Conservation (phyloP, 2,113 vertebrate genomes). For the Corythornis cristatus region DNA sequence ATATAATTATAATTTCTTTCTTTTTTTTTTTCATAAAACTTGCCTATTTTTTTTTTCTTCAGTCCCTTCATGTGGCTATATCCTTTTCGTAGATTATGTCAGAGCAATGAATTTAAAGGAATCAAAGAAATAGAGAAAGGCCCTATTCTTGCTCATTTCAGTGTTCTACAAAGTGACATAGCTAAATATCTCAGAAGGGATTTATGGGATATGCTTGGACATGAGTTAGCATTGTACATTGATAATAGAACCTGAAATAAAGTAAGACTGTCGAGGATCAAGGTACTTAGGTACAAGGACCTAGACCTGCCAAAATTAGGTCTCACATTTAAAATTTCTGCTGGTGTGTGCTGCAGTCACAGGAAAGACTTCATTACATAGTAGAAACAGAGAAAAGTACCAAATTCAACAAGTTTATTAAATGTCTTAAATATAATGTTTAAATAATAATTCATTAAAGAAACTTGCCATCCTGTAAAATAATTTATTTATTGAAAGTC, state of each 20-base stretch:
- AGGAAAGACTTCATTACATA: neutral
- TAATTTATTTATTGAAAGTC: neutral
- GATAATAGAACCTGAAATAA: conserved; percentile 36
- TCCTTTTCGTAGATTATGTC: conserved; percentile 25
- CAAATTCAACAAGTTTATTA: neutral
- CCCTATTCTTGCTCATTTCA: conserved; percentile 33
- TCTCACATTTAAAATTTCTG: conserved; percentile 39
- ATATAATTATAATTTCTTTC: conserved; percentile 52
- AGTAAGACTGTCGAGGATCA: neutral
- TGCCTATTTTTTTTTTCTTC: conserved; percentile 32
- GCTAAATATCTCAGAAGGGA: conserved; percentile 41
- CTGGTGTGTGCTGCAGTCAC: neutral
- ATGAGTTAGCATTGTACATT: neutral
- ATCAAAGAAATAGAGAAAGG: neutral
- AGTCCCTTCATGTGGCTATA: neutral
- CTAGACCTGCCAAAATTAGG: conserved; percentile 21
- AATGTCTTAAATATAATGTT: neutral
- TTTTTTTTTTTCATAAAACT: conserved; percentile 20
- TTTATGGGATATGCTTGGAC: conserved; percentile 20
- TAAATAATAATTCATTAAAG: neutral
- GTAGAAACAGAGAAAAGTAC: neutral
- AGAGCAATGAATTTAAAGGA: neutral
- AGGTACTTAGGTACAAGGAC: neutral
- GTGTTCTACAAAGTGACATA: conserved; percentile 36
- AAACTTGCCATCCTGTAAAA: neutral